phyloP scores from a whole-genome alignment of 2,113 vertebrate species.

The Emydocephalus ijimae region DNA sequence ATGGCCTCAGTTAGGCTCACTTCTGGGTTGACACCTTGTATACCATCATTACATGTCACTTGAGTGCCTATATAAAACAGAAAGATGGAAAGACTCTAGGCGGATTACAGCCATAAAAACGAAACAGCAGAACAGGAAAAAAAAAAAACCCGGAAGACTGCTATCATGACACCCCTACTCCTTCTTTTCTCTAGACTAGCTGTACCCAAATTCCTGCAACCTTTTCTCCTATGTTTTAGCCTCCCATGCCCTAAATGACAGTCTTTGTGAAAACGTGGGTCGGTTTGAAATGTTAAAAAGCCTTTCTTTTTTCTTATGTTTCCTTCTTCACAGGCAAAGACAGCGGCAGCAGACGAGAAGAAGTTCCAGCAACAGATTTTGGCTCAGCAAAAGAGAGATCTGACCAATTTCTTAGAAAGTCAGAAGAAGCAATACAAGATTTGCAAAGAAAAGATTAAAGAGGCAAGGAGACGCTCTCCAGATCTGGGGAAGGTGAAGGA shows the following conservation, averaged over 20 bases:
- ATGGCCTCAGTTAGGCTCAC: too few species aligned
- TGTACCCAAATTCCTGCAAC: too few species aligned
- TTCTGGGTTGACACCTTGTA: too few species aligned
- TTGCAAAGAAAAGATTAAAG: slow-evolving; percentile 99
- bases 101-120: background rate
- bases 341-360: slow-evolving; percentile 89
- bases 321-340: slow-evolving; percentile 81
- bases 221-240: too few species aligned
- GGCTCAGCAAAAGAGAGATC: slow-evolving; percentile 98
- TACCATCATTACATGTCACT: too few species aligned
- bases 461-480: slow-evolving; percentile 71
- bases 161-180: too few species aligned
- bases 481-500: background rate
- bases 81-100: too few species aligned
- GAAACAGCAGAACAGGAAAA: too few species aligned
- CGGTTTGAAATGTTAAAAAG: background rate
- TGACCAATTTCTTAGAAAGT: slow-evolving; percentile 97
- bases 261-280: background rate
- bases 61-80: too few species aligned
- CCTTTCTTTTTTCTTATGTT: background rate
- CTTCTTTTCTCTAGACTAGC: too few species aligned
- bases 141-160: too few species aligned
- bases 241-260: background rate
- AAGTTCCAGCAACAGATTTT: slow-evolving; percentile 99
- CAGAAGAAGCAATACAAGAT: slow-evolving; percentile 99